Base-by-base conservation (phyloP, 2,113 vertebrate species). In the Anarhynchus alexandrinus region DNA sequence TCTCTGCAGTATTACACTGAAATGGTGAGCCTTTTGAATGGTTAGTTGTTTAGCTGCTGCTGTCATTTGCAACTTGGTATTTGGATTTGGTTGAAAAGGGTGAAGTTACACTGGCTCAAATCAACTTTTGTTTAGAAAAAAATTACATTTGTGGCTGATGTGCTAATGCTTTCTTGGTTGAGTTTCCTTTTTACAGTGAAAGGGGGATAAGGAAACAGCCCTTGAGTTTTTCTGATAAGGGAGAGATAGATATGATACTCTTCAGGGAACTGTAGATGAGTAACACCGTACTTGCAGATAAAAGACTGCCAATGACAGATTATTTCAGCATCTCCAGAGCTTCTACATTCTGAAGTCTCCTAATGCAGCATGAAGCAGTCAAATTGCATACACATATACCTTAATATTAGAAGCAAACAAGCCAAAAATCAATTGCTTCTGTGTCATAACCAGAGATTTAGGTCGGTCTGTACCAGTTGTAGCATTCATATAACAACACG, bases 131-230 rank as follows among this genome's bases (percentile, higher is more conserved):
- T 79, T 88, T 55, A 58, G 29, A 42, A 83, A 86, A 64, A 81
- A 47, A 2, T 8, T 38, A 42, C 10, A 51, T 54, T 84, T 90
- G 66, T 80, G 91, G 38, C 71, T 91, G 66, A 79, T n/a, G 36
- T 49, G 55, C 85, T 93, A 71, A 85, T 54, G 32, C 77, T 71
- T 86, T 96, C 58, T 80, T 84, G 62, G 79, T 82, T 76, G 38
- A 64, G 36, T 67, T 95, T 92, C 89, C 96, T 96, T 90, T 96
- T 92, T 92, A 96, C 86, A 83, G 52, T 86, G 93, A 95, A 95
- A 92, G 42, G 47, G 62, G 40, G 52, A 54, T 82, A 67, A 95
- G 38, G n/a, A 95, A 95, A 90, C 17, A 90, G 55, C n/a, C 43
- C 29, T n/a, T 52, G 43, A 67, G 58, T 55, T 86, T 52, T 88